Evolutionary conservation across 2,888 invertebrate species (phyloP).

Genomic region (Graphium colonna): DNA sequence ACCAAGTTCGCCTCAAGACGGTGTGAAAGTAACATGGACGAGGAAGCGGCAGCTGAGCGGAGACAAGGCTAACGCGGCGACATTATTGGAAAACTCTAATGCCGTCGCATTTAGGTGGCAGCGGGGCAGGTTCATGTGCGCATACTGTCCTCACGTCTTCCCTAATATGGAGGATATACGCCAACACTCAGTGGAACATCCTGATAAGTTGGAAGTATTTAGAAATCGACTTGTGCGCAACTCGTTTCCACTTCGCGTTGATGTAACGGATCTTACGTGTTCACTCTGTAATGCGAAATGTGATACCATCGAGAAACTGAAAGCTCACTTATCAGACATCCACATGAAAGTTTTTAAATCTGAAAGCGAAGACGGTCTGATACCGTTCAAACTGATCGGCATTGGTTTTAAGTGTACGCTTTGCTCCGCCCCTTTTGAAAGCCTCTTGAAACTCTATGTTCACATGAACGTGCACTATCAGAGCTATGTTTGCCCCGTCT

Average conservation of each 20-base stretch:
- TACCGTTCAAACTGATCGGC: slow-evolving; percentile 50
- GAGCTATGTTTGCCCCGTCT: slow-evolving; percentile 61
- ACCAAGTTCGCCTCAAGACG: slow-evolving; percentile 23
- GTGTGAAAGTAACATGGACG: slow-evolving; percentile 45
- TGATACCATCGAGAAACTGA: slow-evolving; percentile 38
- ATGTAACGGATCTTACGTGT: slow-evolving; percentile 51
- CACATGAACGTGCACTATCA: slow-evolving; percentile 71
- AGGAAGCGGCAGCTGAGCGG: slow-evolving; percentile 41
- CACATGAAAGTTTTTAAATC: slow-evolving; percentile 40
- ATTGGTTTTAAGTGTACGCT: slow-evolving; percentile 48
- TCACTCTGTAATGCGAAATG: slow-evolving; percentile 38
- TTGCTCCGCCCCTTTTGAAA: slow-evolving; percentile 42
- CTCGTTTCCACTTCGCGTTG: slow-evolving; percentile 53
- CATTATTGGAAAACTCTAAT: slow-evolving; percentile 54
- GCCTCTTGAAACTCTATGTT: slow-evolving; percentile 45
- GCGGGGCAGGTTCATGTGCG: slow-evolving; percentile 58
- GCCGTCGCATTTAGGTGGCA: slow-evolving; percentile 55
- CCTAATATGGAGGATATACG: slow-evolving; percentile 43
- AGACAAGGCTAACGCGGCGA: slow-evolving; percentile 55
- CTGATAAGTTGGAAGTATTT: slow-evolving; percentile 45
- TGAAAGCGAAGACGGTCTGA: slow-evolving; percentile 46
- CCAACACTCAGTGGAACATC: slow-evolving; percentile 41
- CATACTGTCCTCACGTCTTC: slow-evolving; percentile 47
- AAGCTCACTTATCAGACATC: slow-evolving; percentile 41
- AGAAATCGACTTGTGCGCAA: slow-evolving; percentile 42